Percentiles rank a stretch among this genome's conserved stretches.
Conservation (phyloP, 2,888 invertebrate species). For the Drosophila helvetica region DNA sequence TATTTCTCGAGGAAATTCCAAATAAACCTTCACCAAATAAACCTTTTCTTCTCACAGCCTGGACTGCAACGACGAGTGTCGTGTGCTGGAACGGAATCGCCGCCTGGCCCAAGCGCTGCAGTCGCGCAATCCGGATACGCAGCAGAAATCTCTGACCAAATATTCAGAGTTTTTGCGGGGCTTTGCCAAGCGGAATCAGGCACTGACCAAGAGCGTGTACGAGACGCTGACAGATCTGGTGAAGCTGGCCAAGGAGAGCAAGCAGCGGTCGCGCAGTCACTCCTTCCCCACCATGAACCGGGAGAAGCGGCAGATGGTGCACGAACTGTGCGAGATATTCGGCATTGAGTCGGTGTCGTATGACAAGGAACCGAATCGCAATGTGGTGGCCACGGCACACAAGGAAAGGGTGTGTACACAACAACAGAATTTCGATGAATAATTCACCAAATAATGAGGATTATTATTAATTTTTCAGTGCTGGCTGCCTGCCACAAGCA, state of each 20-base stretch:
- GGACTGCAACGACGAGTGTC: constrained; percentile 97
- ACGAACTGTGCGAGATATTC: constrained; percentile 97
- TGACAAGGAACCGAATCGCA: constrained; percentile 97
- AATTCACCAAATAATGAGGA: neutral
- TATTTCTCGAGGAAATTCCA: neutral
- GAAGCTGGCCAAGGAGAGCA: constrained; percentile 93
- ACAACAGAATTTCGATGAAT: neutral
- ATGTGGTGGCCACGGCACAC: constrained; percentile 95
- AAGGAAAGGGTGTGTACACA: constrained; percentile 87
- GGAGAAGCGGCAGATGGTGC: constrained; percentile 95
- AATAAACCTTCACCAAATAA: neutral
- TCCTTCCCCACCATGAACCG: constrained; percentile 97
- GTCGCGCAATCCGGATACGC: constrained; percentile 94
- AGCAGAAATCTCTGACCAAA: constrained; percentile 89
- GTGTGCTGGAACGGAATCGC: constrained; percentile 93
- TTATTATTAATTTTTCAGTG: constrained; percentile 85
- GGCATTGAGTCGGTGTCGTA: constrained; percentile 97
- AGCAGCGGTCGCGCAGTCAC: constrained; percentile 91
- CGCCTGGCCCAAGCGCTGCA: constrained; percentile 95
- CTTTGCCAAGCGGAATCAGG: constrained; percentile 91
- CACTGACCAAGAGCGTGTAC: constrained; percentile 92
- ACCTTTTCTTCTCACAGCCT: constrained; percentile 85
- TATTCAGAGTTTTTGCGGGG: constrained; percentile 94
- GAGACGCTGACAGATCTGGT: constrained; percentile 93
- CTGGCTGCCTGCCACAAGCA: constrained; percentile 94